phyloP scores from a whole-genome alignment of 2,113 vertebrate genomes.

The Siniperca knerii region DNA sequence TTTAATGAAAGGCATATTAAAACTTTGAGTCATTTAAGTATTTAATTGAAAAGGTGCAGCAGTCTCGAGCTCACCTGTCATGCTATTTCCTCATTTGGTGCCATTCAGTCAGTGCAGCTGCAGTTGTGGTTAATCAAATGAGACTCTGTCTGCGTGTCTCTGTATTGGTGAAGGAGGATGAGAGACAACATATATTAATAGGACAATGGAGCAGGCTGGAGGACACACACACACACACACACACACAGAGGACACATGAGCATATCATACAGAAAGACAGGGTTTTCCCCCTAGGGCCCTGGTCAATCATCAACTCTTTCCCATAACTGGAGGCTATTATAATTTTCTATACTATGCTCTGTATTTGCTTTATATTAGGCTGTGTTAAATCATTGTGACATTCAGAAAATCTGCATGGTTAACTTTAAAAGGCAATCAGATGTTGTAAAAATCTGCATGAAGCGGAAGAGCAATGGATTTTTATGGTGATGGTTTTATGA shows the following conservation, averaged over 20 bases:
- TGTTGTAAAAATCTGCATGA: slow-evolving; percentile 32
- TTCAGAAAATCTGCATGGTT: slow-evolving; percentile 42
- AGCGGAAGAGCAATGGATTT: slow-evolving; percentile 35
- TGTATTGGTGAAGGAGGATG: slow-evolving; percentile 20
- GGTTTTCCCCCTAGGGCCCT: slow-evolving; percentile 38
- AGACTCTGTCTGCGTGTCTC: slow-evolving; percentile 24
- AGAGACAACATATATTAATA: slow-evolving; percentile 70
- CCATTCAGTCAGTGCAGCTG: slow-evolving; percentile 51
- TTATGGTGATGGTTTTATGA: slow-evolving; percentile 65
- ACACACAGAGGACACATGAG: slow-evolving; percentile 47
- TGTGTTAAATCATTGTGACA: slow-evolving; percentile 29
- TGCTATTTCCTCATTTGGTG: slow-evolving; percentile 32
- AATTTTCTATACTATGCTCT: slow-evolving; percentile 25
- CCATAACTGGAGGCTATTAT: slow-evolving; percentile 40
- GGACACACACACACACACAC: slow-evolving; percentile 29
- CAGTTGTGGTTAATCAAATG: slow-evolving; percentile 55
- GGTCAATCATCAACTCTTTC: slow-evolving; percentile 55
- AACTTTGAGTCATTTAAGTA: too few species aligned
- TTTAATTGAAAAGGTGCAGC: background rate
- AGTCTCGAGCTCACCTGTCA: slow-evolving; percentile 23
- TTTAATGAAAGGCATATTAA: background rate
- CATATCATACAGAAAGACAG: slow-evolving; percentile 55
- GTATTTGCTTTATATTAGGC: slow-evolving; percentile 22
- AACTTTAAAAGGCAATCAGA: slow-evolving; percentile 26
- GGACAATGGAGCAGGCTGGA: slow-evolving; percentile 67